Evolutionary conservation across 2,797 vertebrate species (phyloP), one percentile per base, ranked within the genome.

Genomic region (Mionectes olivaceus): DNA sequence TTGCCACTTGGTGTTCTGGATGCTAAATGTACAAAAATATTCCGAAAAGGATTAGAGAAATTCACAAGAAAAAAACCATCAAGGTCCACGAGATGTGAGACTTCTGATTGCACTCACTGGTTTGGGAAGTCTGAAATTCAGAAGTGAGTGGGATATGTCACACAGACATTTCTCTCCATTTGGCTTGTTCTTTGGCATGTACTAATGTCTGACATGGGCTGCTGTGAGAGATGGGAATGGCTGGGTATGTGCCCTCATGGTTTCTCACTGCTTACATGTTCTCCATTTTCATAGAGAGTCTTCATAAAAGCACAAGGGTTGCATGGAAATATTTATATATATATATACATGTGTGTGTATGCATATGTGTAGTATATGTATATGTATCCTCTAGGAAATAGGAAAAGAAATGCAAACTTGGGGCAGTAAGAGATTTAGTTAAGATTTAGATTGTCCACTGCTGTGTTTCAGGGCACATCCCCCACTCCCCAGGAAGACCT

Each of bases 51-150:
- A 60, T 76, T 49, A 64, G 41, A 68, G 14, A 84, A 82, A 82
- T 56, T 79, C 0, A 13, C 35, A 13, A 28, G 23, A 19, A 55
- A 89, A 39, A 39, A 41, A 16, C 22, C 10, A 3, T 43, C 10
- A 32, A 50, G 43, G 18, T 41, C 50, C 3, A 12, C 30, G 18
- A 89, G 67, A 35, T 3, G 1, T 33, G 16, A 68, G 5, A 60
- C 19, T 10, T 39, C 14, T 5, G 0, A 28, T 32, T 32, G 25
- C 15, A 19, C 3, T 44, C 2, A 1, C 19, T 53, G 33, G 12
- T 73, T 67, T 67, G 27, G 47, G 21, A 69, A 73, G 32, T 6
- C 17, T 70, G 57, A 47, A 55, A 33, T 27, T 61, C 30, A 37
- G 43, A 69, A 83, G 32, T 0, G 1, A 61, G 37, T 22, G 44